Base-by-base conservation (phyloP, 2,888 invertebrate species). In the Rosalia funebris region DNA sequence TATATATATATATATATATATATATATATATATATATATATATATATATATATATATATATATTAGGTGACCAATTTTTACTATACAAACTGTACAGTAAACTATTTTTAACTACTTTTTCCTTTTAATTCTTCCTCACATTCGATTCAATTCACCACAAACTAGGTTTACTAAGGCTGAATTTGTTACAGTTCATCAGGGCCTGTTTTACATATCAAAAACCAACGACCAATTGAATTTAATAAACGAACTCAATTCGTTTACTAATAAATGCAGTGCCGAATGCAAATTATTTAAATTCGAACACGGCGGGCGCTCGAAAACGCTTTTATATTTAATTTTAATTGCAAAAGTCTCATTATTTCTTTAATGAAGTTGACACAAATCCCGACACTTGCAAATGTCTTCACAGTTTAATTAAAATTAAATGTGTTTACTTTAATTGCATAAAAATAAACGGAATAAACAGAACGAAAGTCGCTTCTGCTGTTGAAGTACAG, bases 331-430 rank as follows among this genome's bases (percentile, higher is more conserved):
- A 72, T 71, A 69, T 75, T 73, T 70, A 73, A 73, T 73, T 75
- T 74, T 73, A 73, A 75, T 75, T 74, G 73, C 74, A 66, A 73
- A 74, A 71, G 60, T 70, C 74, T 74, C 74, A 70, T 75, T 75
- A 75, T 74, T 74, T 71, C 73, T 72, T 72, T 73, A 75, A 75
- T 73, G 73, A 73, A 73, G 75, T 75, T 71, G 74, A 74, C 73
- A 74, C 72, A 68, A 70, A 71, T 74, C 70, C 69, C 67, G 54
- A 73, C 66, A 73, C 69, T 70, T 66, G 68, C 67, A 68, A 69
- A 69, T 68, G 73, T 71, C 70, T 74, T 71, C 64, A 62, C 68
- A 63, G 67, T 72, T 69, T 70, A 73, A 75, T 73, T 73, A 69
- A 72, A 75, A 70, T 66, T 69, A 70, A 72, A 71, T 69, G 69